phyloP scores from a whole-genome alignment of 2,888 invertebrate genomes.

The Siphlonurus alternatus region DNA sequence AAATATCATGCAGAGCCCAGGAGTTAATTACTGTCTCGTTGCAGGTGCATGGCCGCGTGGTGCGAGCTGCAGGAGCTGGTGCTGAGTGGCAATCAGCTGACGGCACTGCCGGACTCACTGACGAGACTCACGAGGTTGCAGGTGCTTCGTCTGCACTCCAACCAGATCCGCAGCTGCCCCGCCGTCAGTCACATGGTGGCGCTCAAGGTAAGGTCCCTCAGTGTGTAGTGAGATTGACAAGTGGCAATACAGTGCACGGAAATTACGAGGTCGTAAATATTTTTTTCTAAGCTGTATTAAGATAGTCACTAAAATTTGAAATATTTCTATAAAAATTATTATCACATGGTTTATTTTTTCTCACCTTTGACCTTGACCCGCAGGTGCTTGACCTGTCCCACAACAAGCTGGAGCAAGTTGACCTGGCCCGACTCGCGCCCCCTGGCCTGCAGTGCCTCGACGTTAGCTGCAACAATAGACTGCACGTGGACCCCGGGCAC shows the following conservation, averaged over 20 bases:
- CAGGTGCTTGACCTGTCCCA: constrained; percentile 64
- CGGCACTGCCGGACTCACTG: constrained; percentile 57
- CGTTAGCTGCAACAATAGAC: constrained; percentile 63
- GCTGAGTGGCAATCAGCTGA: constrained; percentile 62
- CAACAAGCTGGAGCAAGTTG: constrained; percentile 65
- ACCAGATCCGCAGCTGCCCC: constrained; percentile 56
- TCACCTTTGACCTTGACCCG: not conserved
- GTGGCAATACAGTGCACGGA: too few relatives aligned
- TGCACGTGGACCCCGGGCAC: constrained; percentile 69
- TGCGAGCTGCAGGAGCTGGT: constrained; percentile 64
- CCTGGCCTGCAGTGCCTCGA: constrained; percentile 55
- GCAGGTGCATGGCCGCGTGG: constrained; percentile 56
- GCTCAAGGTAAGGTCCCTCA: constrained; percentile 45
- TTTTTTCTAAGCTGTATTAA: too few relatives aligned
- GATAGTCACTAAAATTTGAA: not conserved
- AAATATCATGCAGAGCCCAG: too few relatives aligned
- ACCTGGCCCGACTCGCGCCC: constrained; percentile 56
- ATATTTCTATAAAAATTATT: not conserved
- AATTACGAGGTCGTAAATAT: too few relatives aligned
- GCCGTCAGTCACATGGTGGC: constrained; percentile 55
- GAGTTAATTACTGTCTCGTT: constrained; percentile 6
- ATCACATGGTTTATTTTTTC: not conserved
- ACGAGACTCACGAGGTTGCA: constrained; percentile 50
- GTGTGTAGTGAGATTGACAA: too few relatives aligned
- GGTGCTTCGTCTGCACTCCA: constrained; percentile 66